Evolutionary conservation across 2,113 vertebrate genomes (phyloP), one percentile per base, ranked within the genome.

Genomic region (Nothoprocta perdicaria): DNA sequence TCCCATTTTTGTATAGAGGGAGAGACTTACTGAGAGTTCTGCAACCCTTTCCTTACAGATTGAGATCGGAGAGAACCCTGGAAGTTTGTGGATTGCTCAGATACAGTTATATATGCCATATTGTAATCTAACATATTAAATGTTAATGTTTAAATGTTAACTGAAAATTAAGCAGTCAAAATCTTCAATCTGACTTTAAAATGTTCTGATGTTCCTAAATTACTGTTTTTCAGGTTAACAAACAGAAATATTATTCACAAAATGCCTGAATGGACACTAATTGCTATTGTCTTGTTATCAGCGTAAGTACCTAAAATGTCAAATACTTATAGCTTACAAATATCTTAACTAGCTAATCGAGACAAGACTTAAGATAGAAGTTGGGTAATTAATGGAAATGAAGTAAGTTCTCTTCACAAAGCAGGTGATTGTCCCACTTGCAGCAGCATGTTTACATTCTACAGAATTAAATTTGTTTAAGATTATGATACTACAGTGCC

Each of bases 211-310:
- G 22, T 57, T 31, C 41, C 84, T 61, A 26, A 12, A 33, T 73
- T 69, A 14, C 75, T 97, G 0, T 97, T 80, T 97, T 98, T 92
- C 95, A 98, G 98, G 83, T 97, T 98, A 95, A 97, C 98, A 73
- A 98, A 97, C 94, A 97, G 72, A 93, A 98, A 98, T 89, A 98
- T 98, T 83, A 98, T 97, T 86, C 98, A 98, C 95, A 98, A 97
- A 86, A 96, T 96, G 82, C 95, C 97, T 38, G 98, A 98, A 46
- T 98, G 98, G 98, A 98, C 97, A 40, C 93, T 98, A 62, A 98
- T 98, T 89, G 97, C 97, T 89, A 35, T 98, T 85, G 97, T 98
- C 67, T 92, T 98, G 72, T 78, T 98, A 40, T 98, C 97, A 67
- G 89, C 96, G 98, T 98, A 97, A 98, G 98, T 98, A 97, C 75